phyloP scores from a whole-genome alignment of 2,113 vertebrate genomes.

The Rhombomys opimus region DNA sequence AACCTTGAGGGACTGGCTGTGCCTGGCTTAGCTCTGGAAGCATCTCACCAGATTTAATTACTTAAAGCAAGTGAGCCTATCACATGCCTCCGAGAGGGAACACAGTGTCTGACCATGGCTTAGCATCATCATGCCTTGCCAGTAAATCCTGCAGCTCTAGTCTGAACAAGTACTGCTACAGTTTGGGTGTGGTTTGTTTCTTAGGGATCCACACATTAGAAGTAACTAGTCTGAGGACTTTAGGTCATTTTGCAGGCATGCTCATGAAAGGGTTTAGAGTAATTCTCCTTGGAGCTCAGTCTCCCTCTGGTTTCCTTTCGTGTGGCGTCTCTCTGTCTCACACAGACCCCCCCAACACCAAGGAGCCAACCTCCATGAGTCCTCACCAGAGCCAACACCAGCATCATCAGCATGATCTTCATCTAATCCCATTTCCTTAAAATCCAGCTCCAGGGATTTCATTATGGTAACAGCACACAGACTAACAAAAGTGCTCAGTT shows the following conservation, averaged over 20 bases:
- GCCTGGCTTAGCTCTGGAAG: conserved; percentile 37
- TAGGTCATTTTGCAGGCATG: not conserved
- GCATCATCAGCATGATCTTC: no score
- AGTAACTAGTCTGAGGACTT: not conserved
- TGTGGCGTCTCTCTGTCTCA: not conserved
- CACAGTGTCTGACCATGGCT: conserved; percentile 4
- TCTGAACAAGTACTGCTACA: not conserved
- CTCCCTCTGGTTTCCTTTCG: not conserved
- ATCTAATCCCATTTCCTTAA: not conserved
- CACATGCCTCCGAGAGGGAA: conserved; percentile 44
- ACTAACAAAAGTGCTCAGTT: not conserved
- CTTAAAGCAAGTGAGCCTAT: conserved; percentile 60
- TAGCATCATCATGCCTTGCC: conserved; percentile 56
- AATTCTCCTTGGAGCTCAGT: not conserved
- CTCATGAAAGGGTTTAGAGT: not conserved
- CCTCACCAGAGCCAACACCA: not conserved
- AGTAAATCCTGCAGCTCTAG: not conserved
- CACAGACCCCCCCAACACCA: not conserved
- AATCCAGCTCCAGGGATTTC: not conserved
- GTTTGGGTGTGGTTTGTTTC: not conserved
- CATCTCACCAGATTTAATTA: conserved; percentile 71
- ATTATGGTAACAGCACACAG: not conserved
- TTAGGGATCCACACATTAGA: not conserved
- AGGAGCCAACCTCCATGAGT: not conserved
- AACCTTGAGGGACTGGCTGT: conserved; percentile 33